Percentiles rank a stretch among this genome's conserved stretches.
Evolutionary conservation across 2,797 vertebrate genomes (phyloP).

Genomic region (Sebastes trivittatus): DNA sequence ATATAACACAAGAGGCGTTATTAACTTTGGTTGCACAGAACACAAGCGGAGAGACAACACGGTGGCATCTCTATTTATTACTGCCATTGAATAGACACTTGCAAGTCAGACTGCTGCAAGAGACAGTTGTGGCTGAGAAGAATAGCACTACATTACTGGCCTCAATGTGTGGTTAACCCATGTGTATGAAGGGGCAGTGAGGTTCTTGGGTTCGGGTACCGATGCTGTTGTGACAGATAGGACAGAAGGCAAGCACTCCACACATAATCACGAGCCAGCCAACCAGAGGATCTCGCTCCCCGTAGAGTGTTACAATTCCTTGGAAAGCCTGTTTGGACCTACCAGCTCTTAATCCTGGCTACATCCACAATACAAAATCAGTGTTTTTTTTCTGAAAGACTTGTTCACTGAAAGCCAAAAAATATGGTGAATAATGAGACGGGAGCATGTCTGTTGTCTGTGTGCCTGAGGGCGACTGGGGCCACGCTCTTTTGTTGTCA

Average conservation of each 20-base stretch:
- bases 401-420: constrained; percentile 33
- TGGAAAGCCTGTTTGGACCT: constrained; percentile 45
- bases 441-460: constrained; percentile 42
- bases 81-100: constrained; percentile 10
- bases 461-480: constrained; percentile 37
- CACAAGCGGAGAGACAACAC: constrained; percentile 20
- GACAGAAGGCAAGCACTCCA: constrained; percentile 64
- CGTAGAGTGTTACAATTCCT: constrained; percentile 42
- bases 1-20: constrained; percentile 4
- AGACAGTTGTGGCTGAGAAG: constrained; percentile 5
- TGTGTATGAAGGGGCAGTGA: neutral
- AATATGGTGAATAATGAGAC: constrained; percentile 39
- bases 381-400: constrained; percentile 25
- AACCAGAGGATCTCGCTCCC: constrained; percentile 46
- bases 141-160: neutral
- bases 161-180: constrained; percentile 11
- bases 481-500: constrained; percentile 55
- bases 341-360: constrained; percentile 50
- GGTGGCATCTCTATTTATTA: constrained; percentile 24
- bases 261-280: constrained; percentile 54
- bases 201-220: neutral
- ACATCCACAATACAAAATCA: constrained; percentile 26
- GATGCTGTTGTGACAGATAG: constrained; percentile 46
- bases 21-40: constrained; percentile 25
- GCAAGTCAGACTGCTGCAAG: neutral